Percentiles rank a stretch among this genome's conserved stretches.
Conservation (phyloP, 1,140 invertebrate genomes). For the Ips typographus region DNA sequence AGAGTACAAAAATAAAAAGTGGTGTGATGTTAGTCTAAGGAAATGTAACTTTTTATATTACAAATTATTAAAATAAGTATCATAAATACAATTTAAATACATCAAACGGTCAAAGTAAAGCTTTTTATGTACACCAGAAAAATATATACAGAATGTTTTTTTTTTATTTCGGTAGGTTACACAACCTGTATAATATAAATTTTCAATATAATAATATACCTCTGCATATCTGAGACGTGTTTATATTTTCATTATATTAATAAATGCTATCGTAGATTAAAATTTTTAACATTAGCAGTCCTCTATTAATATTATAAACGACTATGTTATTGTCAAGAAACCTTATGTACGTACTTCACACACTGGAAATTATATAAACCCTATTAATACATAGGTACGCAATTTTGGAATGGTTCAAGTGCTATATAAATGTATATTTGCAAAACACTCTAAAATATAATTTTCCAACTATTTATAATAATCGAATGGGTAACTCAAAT, state of each 20-base stretch:
- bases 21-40: slow-evolving; percentile 10
- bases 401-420: slow-evolving; percentile 51
- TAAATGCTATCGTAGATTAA: slow-evolving; percentile 50
- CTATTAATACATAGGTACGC: slow-evolving; percentile 45
- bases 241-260: slow-evolving; percentile 36
- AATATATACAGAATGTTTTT: slow-evolving; percentile 15
- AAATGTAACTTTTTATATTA: not conserved
- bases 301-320: slow-evolving; percentile 50
- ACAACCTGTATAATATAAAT: slow-evolving; percentile 45
- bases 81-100: not conserved
- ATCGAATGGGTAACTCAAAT: slow-evolving; percentile 46
- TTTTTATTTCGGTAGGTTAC: slow-evolving; percentile 8
- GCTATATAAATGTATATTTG: slow-evolving; percentile 24
- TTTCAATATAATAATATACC: slow-evolving; percentile 46
- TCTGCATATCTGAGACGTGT: slow-evolving; percentile 47
- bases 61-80: not conserved
- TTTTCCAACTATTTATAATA: slow-evolving; percentile 4
- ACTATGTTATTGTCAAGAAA: slow-evolving; percentile 54
- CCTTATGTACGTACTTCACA: slow-evolving; percentile 42
- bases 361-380: slow-evolving; percentile 44
- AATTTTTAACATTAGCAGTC: slow-evolving; percentile 49
- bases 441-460: slow-evolving; percentile 45
- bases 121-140: slow-evolving; percentile 3
- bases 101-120: not conserved
- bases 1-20: slow-evolving; percentile 31